Percentiles rank a stretch among this genome's conserved stretches.
phyloP scores from a whole-genome alignment of 2,113 vertebrate genomes.

The Tricholaema leucomelas region DNA sequence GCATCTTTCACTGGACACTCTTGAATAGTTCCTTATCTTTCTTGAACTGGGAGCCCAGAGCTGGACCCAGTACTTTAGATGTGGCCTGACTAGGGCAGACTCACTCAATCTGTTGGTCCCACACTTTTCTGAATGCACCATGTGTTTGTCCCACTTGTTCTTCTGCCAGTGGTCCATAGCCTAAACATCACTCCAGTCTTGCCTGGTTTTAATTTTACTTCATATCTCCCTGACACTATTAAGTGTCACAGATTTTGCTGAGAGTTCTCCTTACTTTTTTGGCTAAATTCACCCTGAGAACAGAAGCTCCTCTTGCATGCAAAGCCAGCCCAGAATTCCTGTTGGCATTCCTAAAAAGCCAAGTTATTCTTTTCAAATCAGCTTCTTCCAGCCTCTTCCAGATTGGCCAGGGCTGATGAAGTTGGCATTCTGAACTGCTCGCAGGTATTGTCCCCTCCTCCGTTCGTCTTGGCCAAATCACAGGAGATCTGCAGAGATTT shows the following conservation, averaged over 20 bases:
- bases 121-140: too few relatives aligned
- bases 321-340: not conserved
- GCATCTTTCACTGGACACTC: too few relatives aligned
- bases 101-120: too few relatives aligned
- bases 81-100: too few relatives aligned
- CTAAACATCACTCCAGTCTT: not conserved
- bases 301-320: not conserved
- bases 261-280: not conserved
- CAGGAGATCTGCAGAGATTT: not conserved
- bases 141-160: not conserved
- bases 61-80: too few relatives aligned
- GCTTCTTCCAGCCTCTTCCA: not conserved
- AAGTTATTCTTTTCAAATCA: not conserved
- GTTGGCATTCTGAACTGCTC: not conserved
- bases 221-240: not conserved
- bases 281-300: not conserved
- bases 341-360: constrained; percentile 45
- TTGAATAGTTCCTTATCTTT: too few relatives aligned
- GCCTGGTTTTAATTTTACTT: not conserved
- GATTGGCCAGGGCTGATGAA: constrained; percentile 5
- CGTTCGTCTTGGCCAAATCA: not conserved
- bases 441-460: not conserved
- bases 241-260: not conserved
- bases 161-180: not conserved
- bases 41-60: too few relatives aligned